Evolutionary conservation across 2,113 vertebrate genomes (phyloP).

Genomic region (Caretta caretta): DNA sequence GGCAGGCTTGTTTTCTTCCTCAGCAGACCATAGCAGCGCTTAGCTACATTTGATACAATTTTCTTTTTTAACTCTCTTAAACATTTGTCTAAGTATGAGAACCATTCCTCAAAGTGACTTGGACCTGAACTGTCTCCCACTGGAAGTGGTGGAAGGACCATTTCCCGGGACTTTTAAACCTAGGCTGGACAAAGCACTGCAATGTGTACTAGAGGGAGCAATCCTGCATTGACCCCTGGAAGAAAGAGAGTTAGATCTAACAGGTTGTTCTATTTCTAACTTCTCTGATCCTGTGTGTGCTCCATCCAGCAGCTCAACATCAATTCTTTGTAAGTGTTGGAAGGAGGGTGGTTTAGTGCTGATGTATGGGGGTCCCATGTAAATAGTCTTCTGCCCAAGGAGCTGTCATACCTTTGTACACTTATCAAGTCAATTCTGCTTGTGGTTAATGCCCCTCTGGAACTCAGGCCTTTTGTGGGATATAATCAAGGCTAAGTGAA

Average conservation of each 20-base stretch:
- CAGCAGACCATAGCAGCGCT: neutral
- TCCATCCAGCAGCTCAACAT: neutral
- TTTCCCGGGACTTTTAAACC: neutral
- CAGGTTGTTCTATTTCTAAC: neutral
- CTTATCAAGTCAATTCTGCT: too few relatives aligned
- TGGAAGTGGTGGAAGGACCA: neutral
- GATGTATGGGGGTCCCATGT: neutral
- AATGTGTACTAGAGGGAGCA: neutral
- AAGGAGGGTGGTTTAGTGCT: neutral
- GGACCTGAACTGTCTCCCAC: neutral
- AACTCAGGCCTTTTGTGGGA: neutral
- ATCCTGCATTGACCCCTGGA: neutral
- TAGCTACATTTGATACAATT: neutral
- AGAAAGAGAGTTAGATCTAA: neutral
- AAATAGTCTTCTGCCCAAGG: neutral
- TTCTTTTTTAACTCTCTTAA: neutral
- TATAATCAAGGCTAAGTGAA: neutral
- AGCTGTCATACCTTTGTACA: neutral
- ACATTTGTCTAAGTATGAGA: neutral
- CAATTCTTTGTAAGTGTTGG: neutral
- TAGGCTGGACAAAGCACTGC: accelerated
- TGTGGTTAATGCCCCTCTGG: neutral
- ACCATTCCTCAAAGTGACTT: neutral
- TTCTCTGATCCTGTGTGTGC: neutral
- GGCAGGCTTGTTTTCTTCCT: neutral